phyloP scores from a whole-genome alignment of 2,113 vertebrate species.

The Formicarius rufipectus region DNA sequence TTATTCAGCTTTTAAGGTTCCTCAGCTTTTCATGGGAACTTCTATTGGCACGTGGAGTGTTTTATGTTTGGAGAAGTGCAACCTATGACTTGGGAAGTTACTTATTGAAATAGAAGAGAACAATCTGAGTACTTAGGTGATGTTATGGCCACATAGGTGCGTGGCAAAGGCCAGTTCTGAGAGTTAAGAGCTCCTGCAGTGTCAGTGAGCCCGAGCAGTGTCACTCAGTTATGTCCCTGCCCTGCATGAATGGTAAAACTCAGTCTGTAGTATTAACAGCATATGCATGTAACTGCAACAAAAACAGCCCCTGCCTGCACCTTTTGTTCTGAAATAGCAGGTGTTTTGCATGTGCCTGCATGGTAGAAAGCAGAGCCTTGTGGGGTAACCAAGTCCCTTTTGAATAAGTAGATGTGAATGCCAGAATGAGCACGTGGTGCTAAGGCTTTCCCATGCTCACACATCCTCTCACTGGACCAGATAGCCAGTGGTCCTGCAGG shows the following conservation, averaged over 20 bases:
- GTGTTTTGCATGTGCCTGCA: accelerated
- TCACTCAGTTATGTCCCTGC: neutral
- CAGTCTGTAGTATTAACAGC: neutral
- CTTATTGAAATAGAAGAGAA: neutral
- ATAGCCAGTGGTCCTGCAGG: neutral
- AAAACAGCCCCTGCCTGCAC: neutral
- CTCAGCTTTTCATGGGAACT: neutral
- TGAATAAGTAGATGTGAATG: neutral
- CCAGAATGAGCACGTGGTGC: neutral
- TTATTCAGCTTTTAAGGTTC: neutral
- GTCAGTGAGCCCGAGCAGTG: accelerated
- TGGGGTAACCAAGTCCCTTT: neutral
- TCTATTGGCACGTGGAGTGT: neutral
- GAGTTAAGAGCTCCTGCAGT: neutral
- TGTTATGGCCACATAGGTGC: neutral
- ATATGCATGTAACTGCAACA: neutral
- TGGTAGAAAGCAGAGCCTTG: neutral
- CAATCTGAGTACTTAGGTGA: neutral
- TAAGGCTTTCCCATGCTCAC: neutral
- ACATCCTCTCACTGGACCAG: neutral
- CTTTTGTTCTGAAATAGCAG: neutral
- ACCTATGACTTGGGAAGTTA: neutral
- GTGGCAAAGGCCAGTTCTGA: neutral
- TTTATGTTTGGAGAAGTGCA: neutral
- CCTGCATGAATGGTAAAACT: neutral